A percentile compares a stretch with the other conserved stretches of the same genome.
These are phyloP conservation scores for Lethenteron camtschaticum DNA, from an alignment of 2,113 vertebrate genomes.

Conservation along the genomic window DNA sequence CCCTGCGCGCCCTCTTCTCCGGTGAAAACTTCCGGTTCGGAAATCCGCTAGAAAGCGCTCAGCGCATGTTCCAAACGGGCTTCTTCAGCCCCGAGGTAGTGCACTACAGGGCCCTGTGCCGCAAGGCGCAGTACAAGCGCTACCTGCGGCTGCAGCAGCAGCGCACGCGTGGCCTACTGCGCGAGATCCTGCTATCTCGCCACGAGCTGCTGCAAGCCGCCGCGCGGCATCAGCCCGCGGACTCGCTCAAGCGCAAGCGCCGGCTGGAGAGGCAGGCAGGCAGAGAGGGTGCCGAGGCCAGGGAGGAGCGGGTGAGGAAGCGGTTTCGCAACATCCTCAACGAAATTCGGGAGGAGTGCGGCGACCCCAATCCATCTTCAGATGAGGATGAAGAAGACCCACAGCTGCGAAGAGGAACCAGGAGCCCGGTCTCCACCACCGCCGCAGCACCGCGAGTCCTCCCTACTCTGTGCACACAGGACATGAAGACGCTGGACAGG, in stretches of 20 bases:
- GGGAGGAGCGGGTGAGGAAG: constrained; percentile 44
- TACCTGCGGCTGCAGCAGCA: constrained; percentile 65
- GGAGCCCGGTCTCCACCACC: constrained; percentile 30
- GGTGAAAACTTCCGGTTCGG: constrained; percentile 67
- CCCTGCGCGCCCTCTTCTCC: constrained; percentile 41
- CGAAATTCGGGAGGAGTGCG: constrained; percentile 77
- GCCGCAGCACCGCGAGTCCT: constrained; percentile 55
- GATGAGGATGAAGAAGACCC: constrained; percentile 60
- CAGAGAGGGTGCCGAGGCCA: constrained; percentile 24
- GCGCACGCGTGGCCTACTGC: constrained; percentile 68
- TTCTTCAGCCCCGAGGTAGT: constrained; percentile 91
- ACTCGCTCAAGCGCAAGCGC: not conserved
- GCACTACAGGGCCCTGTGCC: constrained; percentile 70
- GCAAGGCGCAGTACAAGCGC: constrained; percentile 66
- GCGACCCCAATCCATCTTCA: constrained; percentile 57
- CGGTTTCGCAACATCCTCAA: constrained; percentile 54
- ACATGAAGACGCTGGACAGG: constrained; percentile 84
- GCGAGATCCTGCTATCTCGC: constrained; percentile 47
- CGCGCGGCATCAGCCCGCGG: not conserved
- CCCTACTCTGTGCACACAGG: constrained; percentile 61
- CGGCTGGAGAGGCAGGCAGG: not conserved
- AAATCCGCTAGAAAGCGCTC: constrained; percentile 69
- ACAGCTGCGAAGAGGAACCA: too few species aligned
- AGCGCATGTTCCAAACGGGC: constrained; percentile 78
- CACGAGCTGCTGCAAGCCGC: not conserved